phyloP scores from a whole-genome alignment of 2,888 invertebrate species.

The Clivina fossor region DNA sequence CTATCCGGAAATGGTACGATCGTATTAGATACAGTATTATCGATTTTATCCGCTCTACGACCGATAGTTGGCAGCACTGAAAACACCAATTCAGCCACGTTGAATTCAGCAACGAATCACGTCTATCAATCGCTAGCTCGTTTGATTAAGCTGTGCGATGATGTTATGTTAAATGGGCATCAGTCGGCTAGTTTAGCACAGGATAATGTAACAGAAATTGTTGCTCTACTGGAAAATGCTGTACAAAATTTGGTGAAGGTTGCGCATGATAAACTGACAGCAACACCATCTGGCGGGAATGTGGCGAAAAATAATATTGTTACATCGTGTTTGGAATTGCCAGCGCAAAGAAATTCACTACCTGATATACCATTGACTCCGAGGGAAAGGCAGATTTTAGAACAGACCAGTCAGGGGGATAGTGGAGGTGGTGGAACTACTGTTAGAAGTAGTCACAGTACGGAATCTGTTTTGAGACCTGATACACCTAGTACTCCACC shows the following conservation, averaged over 20 bases:
- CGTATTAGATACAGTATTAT: slow-evolving; percentile 88
- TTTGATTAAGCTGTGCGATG: slow-evolving; percentile 87
- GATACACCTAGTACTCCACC: slow-evolving; percentile 76
- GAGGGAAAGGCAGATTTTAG: slow-evolving; percentile 69
- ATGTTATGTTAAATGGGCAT: slow-evolving; percentile 76
- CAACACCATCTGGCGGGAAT: slow-evolving; percentile 38
- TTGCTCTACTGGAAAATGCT: slow-evolving; percentile 71
- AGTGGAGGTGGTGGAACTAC: slow-evolving; percentile 45
- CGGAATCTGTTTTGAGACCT: slow-evolving; percentile 75
- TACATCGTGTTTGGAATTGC: slow-evolving; percentile 53
- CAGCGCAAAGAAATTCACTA: slow-evolving; percentile 66
- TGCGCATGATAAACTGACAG: slow-evolving; percentile 75
- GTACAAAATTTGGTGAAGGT: slow-evolving; percentile 65
- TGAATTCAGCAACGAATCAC: slow-evolving; percentile 80
- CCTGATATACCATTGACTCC: slow-evolving; percentile 84
- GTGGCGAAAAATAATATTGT: too few species aligned
- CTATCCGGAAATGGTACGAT: slow-evolving; percentile 92
- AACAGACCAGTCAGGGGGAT: slow-evolving; percentile 57
- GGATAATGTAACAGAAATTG: slow-evolving; percentile 66
- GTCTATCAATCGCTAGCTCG: slow-evolving; percentile 85
- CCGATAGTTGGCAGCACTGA: slow-evolving; percentile 48
- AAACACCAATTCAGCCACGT: slow-evolving; percentile 60
- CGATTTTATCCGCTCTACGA: slow-evolving; percentile 67
- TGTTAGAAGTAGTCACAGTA: slow-evolving; percentile 75
- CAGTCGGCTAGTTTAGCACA: slow-evolving; percentile 64